Evolutionary conservation across 2,888 invertebrate species (phyloP).

Genomic region (Drosophila melanocephala): DNA sequence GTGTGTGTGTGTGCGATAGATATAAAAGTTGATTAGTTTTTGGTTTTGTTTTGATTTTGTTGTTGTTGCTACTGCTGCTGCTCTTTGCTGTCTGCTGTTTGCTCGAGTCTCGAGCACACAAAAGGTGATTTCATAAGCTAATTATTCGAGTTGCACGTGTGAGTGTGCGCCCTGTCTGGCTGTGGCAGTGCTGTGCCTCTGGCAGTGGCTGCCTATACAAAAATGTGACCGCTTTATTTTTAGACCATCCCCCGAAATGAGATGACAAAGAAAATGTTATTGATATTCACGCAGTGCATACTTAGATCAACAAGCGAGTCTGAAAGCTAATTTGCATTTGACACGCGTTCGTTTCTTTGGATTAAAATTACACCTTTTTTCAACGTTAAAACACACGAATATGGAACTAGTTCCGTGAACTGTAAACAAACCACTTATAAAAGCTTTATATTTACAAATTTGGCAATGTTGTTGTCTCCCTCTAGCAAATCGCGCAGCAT

Average conservation of each 20-base stretch:
- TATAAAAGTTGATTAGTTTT: constrained; percentile 9
- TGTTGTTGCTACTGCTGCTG: neutral
- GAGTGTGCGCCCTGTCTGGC: constrained; percentile 20
- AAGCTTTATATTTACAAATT: neutral
- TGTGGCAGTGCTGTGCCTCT: neutral
- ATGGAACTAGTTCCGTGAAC: constrained; percentile 7
- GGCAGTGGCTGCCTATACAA: constrained; percentile 19
- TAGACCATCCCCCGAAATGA: constrained; percentile 35
- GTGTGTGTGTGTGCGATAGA: constrained; percentile 10
- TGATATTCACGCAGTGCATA: constrained; percentile 43
- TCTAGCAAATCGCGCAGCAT: neutral
- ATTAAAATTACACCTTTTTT: neutral
- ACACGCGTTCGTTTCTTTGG: constrained; percentile 15
- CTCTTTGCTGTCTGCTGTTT: neutral
- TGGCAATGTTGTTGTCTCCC: constrained; percentile 12
- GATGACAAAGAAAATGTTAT: constrained; percentile 47
- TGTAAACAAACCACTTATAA: neutral
- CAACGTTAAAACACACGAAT: neutral
- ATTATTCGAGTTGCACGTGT: constrained; percentile 40
- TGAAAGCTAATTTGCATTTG: constrained; percentile 14
- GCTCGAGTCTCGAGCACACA: constrained; percentile 9
- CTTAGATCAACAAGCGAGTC: constrained; percentile 14
- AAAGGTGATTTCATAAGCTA: constrained; percentile 38
- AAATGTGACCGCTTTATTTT: constrained; percentile 55
- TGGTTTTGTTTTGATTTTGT: neutral